Percentiles rank a stretch among this genome's conserved stretches.
Evolutionary conservation across 2,888 invertebrate species (phyloP).

Genomic region (Psococerastis gibbosa): DNA sequence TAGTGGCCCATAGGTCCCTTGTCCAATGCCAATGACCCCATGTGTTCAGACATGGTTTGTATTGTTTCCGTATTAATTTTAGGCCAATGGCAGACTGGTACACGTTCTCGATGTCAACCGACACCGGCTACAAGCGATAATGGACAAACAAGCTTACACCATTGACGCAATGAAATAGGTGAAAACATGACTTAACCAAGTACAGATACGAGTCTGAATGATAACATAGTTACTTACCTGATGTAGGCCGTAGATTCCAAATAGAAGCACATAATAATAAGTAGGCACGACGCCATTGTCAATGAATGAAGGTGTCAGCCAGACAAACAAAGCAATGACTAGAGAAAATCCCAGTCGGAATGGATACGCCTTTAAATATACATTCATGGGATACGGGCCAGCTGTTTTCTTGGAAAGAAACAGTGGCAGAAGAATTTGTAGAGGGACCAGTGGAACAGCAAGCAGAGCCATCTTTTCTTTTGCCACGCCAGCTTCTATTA

Average conservation of each 20-base stretch:
- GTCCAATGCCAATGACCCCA: too few relatives aligned
- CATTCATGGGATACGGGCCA: conserved; percentile 72
- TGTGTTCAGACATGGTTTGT: too few relatives aligned
- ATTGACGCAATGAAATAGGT: too few relatives aligned
- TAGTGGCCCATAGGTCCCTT: too few relatives aligned
- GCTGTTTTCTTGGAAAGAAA: conserved; percentile 65
- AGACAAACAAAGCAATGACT: conserved; percentile 66
- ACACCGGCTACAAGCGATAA: too few relatives aligned
- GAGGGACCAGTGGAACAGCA: conserved; percentile 81
- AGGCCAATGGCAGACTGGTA: too few relatives aligned
- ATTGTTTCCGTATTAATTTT: too few relatives aligned
- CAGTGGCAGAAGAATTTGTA: conserved; percentile 83
- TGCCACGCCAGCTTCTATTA: conserved; percentile 91
- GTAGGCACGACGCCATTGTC: conserved; percentile 42
- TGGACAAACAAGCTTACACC: too few relatives aligned
- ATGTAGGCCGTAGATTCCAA: conserved; percentile 70
- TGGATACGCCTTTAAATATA: conserved; percentile 79
- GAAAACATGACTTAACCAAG: too few relatives aligned
- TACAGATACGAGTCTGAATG: too few relatives aligned
- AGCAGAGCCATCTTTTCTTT: conserved; percentile 86
- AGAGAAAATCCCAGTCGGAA: conserved; percentile 31
- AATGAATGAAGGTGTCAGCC: conserved; percentile 59
- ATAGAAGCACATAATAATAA: conserved; percentile 56
- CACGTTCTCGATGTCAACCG: too few relatives aligned
- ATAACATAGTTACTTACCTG: conserved; percentile 41